These are phyloP conservation scores for Melanotaenia maccullochi DNA, from an alignment of 2,797 vertebrate genomes.

Conservation along the genomic window DNA sequence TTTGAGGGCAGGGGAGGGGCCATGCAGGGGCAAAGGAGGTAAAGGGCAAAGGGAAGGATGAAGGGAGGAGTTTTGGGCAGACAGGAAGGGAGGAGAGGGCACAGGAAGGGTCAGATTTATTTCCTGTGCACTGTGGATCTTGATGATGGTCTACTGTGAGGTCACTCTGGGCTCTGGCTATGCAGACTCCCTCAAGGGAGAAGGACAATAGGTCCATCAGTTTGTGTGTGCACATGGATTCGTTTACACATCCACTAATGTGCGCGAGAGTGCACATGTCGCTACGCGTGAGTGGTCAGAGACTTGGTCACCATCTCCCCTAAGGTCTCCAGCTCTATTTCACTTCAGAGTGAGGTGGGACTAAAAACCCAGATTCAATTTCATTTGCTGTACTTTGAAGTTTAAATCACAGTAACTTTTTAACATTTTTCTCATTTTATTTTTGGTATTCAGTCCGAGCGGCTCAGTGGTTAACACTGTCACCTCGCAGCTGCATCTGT, in stretches of 20 bases:
- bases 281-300: slow-evolving; percentile 23
- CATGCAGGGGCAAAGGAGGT: slow-evolving; percentile 49
- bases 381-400: slow-evolving; percentile 68
- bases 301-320: slow-evolving; percentile 46
- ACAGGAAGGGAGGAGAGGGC: slow-evolving; percentile 62
- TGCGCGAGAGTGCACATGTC: not conserved
- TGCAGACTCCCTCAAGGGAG: slow-evolving; percentile 61
- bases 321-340: slow-evolving; percentile 68
- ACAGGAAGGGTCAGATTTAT: slow-evolving; percentile 73
- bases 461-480: slow-evolving; percentile 54
- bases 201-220: slow-evolving; percentile 60
- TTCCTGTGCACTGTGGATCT: slow-evolving; percentile 71
- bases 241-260: not conserved
- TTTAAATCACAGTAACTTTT: slow-evolving; percentile 63
- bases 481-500: slow-evolving; percentile 47
- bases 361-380: slow-evolving; percentile 71
- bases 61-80: slow-evolving; percentile 52
- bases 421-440: slow-evolving; percentile 44
- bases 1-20: slow-evolving; percentile 40
- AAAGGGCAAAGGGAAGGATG: slow-evolving; percentile 55
- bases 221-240: slow-evolving; percentile 11
- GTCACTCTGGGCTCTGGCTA: slow-evolving; percentile 58
- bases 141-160: slow-evolving; percentile 65
- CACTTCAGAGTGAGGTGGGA: slow-evolving; percentile 64
- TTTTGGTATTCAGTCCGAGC: slow-evolving; percentile 48